phyloP scores from a whole-genome alignment of 2,797 vertebrate species.

The Luscinia megarhynchos region DNA sequence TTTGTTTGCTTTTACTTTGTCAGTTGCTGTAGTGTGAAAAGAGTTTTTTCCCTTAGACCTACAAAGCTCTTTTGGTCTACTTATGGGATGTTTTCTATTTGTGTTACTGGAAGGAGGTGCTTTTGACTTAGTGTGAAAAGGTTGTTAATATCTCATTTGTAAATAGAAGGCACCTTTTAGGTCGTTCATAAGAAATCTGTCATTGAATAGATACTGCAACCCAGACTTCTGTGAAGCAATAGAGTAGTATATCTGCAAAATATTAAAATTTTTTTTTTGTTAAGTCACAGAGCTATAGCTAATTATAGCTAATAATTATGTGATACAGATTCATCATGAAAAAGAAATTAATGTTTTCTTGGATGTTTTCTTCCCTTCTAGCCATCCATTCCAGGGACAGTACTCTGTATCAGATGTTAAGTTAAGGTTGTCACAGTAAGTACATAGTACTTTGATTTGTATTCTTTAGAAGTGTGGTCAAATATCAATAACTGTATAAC shows the following conservation, averaged over 20 bases:
- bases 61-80: neutral
- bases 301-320: neutral
- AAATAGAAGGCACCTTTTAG: neutral
- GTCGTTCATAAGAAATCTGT: neutral
- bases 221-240: neutral
- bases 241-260: neutral
- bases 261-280: neutral
- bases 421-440: constrained; percentile 96
- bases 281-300: neutral
- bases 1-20: neutral
- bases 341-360: neutral
- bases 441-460: constrained; percentile 43
- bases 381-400: constrained; percentile 96
- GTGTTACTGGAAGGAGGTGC: neutral
- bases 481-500: neutral
- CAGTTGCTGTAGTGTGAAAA: neutral
- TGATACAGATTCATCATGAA: neutral
- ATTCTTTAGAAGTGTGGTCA: neutral
- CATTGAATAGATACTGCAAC: neutral
- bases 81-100: neutral
- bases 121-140: neutral
- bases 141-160: neutral
- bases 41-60: neutral
- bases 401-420: constrained; percentile 95
- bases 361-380: constrained; percentile 61